phyloP scores from a whole-genome alignment of 2,888 invertebrate species.

The Drosophila mettleri region DNA sequence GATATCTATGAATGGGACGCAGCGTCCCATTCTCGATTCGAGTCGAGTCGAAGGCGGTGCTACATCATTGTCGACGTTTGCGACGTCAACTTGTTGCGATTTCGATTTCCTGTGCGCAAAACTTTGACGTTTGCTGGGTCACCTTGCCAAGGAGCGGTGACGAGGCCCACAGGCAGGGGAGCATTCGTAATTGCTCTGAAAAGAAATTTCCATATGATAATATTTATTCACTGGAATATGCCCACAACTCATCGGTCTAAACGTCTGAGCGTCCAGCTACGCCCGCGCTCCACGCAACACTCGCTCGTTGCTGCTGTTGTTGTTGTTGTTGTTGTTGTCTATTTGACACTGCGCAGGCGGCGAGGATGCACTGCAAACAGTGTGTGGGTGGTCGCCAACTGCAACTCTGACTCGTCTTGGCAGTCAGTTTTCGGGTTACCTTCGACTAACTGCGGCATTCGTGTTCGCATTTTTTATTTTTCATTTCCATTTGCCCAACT shows the following conservation, averaged over 20 bases:
- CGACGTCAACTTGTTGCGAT: slow-evolving; percentile 75
- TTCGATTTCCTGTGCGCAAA: slow-evolving; percentile 75
- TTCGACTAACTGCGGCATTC: slow-evolving; percentile 42
- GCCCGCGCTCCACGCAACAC: slow-evolving; percentile 72
- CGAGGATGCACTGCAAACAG: slow-evolving; percentile 66
- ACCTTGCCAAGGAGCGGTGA: slow-evolving; percentile 36
- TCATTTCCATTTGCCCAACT: slow-evolving; percentile 64
- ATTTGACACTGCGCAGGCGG: slow-evolving; percentile 80
- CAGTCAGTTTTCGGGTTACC: slow-evolving; percentile 34
- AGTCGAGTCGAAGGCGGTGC: slow-evolving; percentile 50
- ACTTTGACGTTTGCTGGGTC: slow-evolving; percentile 70
- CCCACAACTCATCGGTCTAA: slow-evolving; percentile 58
- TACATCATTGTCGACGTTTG: slow-evolving; percentile 73
- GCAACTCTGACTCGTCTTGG: slow-evolving; percentile 29
- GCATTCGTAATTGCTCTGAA: slow-evolving; percentile 76
- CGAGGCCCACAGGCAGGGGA: slow-evolving; percentile 26
- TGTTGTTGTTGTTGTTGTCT: slow-evolving; percentile 55
- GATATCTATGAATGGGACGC: slow-evolving; percentile 65
- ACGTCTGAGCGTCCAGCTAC: slow-evolving; percentile 48
- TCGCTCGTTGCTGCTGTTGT: slow-evolving; percentile 16
- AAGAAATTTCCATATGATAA: slow-evolving; percentile 79
- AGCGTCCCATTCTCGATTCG: slow-evolving; percentile 31
- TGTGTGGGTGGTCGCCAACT: slow-evolving; percentile 56
- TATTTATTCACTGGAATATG: slow-evolving; percentile 74
- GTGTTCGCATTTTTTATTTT: slow-evolving; percentile 66